Evolutionary conservation across 2,888 invertebrate genomes (phyloP).

Genomic region (Agrochola circellaris): DNA sequence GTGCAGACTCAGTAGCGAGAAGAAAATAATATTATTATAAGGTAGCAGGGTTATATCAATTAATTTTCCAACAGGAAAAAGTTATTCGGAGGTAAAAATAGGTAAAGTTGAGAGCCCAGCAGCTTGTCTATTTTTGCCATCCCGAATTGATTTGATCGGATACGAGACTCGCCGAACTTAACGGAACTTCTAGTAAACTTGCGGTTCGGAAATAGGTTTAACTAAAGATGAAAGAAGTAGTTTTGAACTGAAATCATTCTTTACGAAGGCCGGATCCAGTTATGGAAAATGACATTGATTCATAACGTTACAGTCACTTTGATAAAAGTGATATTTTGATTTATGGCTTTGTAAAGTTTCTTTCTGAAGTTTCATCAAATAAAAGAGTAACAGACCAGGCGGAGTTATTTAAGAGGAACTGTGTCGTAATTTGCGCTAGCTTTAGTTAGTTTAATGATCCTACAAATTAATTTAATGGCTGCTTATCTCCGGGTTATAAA

Average conservation of each 20-base stretch:
- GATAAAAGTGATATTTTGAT: constrained; percentile 64
- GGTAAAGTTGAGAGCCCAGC: constrained; percentile 78
- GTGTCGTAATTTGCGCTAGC: constrained; percentile 6
- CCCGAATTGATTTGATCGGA: constrained; percentile 87
- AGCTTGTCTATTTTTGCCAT: constrained; percentile 83
- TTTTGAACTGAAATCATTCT: constrained; percentile 83
- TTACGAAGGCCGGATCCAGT: constrained; percentile 76
- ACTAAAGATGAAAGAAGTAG: constrained; percentile 83
- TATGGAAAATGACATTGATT: constrained; percentile 84
- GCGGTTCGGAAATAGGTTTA: constrained; percentile 84
- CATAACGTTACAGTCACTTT: constrained; percentile 73
- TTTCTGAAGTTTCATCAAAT: constrained; percentile 51
- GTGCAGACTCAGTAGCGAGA: constrained; percentile 34
- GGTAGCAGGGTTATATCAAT: constrained; percentile 70
- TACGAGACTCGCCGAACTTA: constrained; percentile 80
- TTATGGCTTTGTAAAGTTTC: constrained; percentile 49
- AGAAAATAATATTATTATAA: constrained; percentile 49
- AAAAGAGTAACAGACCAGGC: constrained; percentile 16
- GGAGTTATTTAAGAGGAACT: constrained; percentile 13
- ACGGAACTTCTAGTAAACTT: constrained; percentile 82
- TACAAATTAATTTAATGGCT: constrained; percentile 54
- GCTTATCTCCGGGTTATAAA: constrained; percentile 67
- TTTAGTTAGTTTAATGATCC: constrained; percentile 42
- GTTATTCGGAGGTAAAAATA: constrained; percentile 73
- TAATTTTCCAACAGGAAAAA: constrained; percentile 70